These are phyloP conservation scores for Zaprionus obscuricornis DNA, from an alignment of 2,888 invertebrate species.

Conservation along the genomic window DNA sequence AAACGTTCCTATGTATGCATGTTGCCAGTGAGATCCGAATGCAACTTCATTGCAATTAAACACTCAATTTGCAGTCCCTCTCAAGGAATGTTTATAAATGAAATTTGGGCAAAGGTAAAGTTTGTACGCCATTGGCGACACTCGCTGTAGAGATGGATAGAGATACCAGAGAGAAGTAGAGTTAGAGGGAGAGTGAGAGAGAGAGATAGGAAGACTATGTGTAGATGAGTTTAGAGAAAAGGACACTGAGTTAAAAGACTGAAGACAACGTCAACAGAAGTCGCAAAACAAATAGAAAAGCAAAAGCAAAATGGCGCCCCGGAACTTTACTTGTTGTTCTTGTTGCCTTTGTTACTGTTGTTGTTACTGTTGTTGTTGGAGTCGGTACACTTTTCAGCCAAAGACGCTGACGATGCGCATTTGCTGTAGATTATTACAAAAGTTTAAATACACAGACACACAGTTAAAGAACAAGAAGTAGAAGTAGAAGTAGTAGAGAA, in stretches of 20 bases:
- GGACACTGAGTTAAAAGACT: slow-evolving; percentile 32
- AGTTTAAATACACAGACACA: slow-evolving; percentile 70
- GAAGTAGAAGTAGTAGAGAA: slow-evolving; percentile 10
- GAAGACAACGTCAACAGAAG: slow-evolving; percentile 66
- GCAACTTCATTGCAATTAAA: slow-evolving; percentile 71
- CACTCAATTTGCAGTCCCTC: slow-evolving; percentile 69
- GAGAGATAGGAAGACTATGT: slow-evolving; percentile 2
- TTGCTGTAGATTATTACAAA: slow-evolving; percentile 75
- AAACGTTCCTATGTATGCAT: slow-evolving; percentile 32
- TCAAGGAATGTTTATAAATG: slow-evolving; percentile 65
- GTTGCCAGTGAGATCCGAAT: slow-evolving; percentile 51
- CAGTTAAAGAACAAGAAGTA: slow-evolving; percentile 25
- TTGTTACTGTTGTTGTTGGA: too few relatives aligned
- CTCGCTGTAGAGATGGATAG: slow-evolving; percentile 11
- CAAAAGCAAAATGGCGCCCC: slow-evolving; percentile 70
- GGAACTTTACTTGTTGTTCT: slow-evolving; percentile 52
- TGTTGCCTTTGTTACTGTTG: slow-evolving; percentile 2
- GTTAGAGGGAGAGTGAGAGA: neutral
- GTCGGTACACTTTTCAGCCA: slow-evolving; percentile 20
- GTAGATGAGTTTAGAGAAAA: neutral
- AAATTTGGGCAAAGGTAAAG: slow-evolving; percentile 75
- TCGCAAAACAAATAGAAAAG: slow-evolving; percentile 70
- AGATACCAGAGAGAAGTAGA: too few relatives aligned
- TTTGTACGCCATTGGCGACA: slow-evolving; percentile 58
- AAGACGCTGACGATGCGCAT: slow-evolving; percentile 72